Evolutionary conservation across 2,888 invertebrate genomes (phyloP).

Genomic region (Eupithecia tripunctaria): DNA sequence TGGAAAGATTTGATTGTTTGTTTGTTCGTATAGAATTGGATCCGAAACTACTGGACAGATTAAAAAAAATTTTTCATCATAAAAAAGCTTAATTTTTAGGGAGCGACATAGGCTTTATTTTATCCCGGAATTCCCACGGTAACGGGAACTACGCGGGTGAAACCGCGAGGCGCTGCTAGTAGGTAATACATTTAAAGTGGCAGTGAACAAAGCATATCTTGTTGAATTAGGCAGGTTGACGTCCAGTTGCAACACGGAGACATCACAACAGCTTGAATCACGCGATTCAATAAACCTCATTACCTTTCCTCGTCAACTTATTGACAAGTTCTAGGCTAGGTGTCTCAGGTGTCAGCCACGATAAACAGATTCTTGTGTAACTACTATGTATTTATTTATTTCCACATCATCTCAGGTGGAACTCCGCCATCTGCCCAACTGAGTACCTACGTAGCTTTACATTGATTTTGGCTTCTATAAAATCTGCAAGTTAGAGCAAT

Average conservation of each 20-base stretch:
- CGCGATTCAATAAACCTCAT: slow-evolving; percentile 66
- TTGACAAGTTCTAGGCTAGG: slow-evolving; percentile 69
- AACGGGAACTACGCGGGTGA: too few relatives aligned
- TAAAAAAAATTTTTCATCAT: too few relatives aligned
- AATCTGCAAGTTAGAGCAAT: not conserved
- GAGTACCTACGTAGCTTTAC: not conserved
- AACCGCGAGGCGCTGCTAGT: too few relatives aligned
- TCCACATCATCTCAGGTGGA: slow-evolving; percentile 18
- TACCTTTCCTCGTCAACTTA: slow-evolving; percentile 54
- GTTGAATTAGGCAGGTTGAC: slow-evolving; percentile 48
- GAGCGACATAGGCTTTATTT: too few relatives aligned
- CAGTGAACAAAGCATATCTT: slow-evolving; percentile 39
- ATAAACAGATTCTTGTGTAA: slow-evolving; percentile 48
- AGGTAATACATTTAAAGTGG: slow-evolving; percentile 27
- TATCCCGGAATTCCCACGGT: too few relatives aligned
- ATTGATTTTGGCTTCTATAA: not conserved
- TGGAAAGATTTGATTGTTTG: too few relatives aligned
- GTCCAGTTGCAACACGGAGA: slow-evolving; percentile 51
- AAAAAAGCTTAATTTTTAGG: too few relatives aligned
- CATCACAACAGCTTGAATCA: slow-evolving; percentile 42
- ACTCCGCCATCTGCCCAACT: not conserved
- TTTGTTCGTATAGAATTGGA: too few relatives aligned
- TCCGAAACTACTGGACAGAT: too few relatives aligned
- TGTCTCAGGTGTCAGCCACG: slow-evolving; percentile 50
- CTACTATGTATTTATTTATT: slow-evolving; percentile 31